Evolutionary conservation across 2,797 vertebrate genomes (phyloP).

Genomic region (Apogon hyalosoma): DNA sequence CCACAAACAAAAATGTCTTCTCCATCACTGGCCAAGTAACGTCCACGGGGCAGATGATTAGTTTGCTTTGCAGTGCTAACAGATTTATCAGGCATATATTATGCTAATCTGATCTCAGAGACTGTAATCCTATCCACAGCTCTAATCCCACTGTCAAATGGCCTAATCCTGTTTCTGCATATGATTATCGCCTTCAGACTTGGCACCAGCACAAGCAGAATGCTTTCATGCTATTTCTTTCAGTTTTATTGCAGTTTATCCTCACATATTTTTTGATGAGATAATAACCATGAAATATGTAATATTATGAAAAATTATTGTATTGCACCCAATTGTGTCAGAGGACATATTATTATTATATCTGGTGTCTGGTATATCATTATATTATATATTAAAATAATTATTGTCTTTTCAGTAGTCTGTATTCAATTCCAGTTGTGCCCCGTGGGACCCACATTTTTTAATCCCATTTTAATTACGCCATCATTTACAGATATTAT

Average conservation of each 20-base stretch:
- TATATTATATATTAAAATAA: too few species aligned
- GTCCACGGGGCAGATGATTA: slow-evolving; percentile 42
- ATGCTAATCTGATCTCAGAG: slow-evolving; percentile 73
- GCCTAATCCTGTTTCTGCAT: slow-evolving; percentile 76
- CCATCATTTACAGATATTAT: too few species aligned
- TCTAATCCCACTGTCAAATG: slow-evolving; percentile 78
- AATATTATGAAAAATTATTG: too few species aligned
- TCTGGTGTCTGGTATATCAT: too few species aligned
- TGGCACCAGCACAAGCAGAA: slow-evolving; percentile 44
- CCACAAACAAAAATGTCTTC: background rate
- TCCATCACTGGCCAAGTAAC: slow-evolving; percentile 18
- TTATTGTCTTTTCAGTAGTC: too few species aligned
- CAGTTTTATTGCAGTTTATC: slow-evolving; percentile 1
- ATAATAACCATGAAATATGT: background rate
- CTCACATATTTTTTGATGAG: background rate
- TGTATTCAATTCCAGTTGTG: too few species aligned
- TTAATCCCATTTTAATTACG: too few species aligned
- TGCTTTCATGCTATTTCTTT: slow-evolving; percentile 31
- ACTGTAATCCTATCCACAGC: slow-evolving; percentile 72
- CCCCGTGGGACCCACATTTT: too few species aligned
- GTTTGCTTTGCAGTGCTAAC: slow-evolving; percentile 61
- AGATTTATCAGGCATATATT: slow-evolving; percentile 72
- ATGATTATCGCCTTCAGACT: slow-evolving; percentile 66
- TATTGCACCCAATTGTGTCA: too few species aligned
- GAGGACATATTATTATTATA: too few species aligned